Evolutionary conservation across 2,113 vertebrate genomes (phyloP), one percentile per base, ranked within the genome.

Genomic region (Chamaetylas fuelleborni): DNA sequence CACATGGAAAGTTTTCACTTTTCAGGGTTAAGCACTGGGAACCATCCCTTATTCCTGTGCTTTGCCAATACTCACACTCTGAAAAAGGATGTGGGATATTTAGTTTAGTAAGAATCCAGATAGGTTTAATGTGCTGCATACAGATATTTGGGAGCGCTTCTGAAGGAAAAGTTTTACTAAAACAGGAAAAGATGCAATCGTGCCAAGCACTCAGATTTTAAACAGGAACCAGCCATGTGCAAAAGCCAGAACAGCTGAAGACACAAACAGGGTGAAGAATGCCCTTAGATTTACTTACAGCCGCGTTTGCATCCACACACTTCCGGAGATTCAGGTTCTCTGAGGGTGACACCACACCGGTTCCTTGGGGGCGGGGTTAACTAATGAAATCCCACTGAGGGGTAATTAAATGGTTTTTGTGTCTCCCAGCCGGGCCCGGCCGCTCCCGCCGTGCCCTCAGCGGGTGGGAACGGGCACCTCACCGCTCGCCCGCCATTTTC

Each of bases 321-420:
- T 10, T 28, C 22, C 2, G 19, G 4, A 5, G 9, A 33, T 20
- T 19, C 77, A 16, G 2, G 1, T 38, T 65, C 40, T 51, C 7
- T 17, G 19, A n/a, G 18, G 33, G 13, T 29, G 43, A 31, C 6
- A 0, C 7, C 14, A 14, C 79, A 18, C 18, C 50, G 3, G 10
- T 8, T 12, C 25, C 33, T 8, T 3, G 2, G 26, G 29, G 10
- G 4, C 1, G 4, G 19, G 19, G 19, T 2, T 15, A 9, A 42
- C 34, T 19, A 34, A 72, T 18, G 14, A 48, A 60, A 51, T 5
- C 20, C 31, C 16, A 15, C 6, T 10, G 13, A 19, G 9, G 13
- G 3, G 20, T 2, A 1, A 15, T 9, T 43, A 38, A 22, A 45
- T 1, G 1, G 2, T 2, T 24, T 24, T 19, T 2, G 34, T 9